Percentiles rank a stretch among this genome's conserved stretches.
phyloP scores from a whole-genome alignment of 2,113 vertebrate species.

The Grus americana region DNA sequence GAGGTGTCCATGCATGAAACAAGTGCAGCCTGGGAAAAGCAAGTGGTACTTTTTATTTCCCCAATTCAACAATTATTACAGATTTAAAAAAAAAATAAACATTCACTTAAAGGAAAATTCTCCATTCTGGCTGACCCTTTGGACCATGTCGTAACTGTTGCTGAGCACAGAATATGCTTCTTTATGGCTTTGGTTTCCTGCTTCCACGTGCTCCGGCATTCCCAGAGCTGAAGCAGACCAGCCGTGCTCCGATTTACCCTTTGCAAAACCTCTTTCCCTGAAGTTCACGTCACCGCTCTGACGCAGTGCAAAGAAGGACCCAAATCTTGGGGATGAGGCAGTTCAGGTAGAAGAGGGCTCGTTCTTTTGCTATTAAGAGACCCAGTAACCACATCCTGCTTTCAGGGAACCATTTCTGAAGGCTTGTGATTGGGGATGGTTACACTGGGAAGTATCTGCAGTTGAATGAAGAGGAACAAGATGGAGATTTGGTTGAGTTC shows the following conservation, averaged over 20 bases:
- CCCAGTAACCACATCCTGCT: neutral
- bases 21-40: neutral
- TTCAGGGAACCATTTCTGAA: neutral
- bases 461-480: neutral
- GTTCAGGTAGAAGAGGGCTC: neutral
- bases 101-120: neutral
- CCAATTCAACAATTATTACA: neutral
- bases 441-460: neutral
- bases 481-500: neutral
- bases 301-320: neutral
- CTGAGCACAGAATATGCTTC: neutral
- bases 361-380: neutral
- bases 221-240: neutral
- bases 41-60: neutral
- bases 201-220: neutral
- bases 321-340: neutral
- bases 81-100: neutral
- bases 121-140: neutral
- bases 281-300: rapidly evolving
- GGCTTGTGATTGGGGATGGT: neutral
- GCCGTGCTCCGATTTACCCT: neutral
- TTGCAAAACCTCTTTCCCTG: neutral
- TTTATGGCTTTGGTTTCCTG: neutral
- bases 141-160: neutral
- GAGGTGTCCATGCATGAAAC: neutral